Percentiles rank a stretch among this genome's conserved stretches.
Evolutionary conservation across 1,140 invertebrate genomes (phyloP).

Genomic region (Centruroides sculpturatus): DNA sequence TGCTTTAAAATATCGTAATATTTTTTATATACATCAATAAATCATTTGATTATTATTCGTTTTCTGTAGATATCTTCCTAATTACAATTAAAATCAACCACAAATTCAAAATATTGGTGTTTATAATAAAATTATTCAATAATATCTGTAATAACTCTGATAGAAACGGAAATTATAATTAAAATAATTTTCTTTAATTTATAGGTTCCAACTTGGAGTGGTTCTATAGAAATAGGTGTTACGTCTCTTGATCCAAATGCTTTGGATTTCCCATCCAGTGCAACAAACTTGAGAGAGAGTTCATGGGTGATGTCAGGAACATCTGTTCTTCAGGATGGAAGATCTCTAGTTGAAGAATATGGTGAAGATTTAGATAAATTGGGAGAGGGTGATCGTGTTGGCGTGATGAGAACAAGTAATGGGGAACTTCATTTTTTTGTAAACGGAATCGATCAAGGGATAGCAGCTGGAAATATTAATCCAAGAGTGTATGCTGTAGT

Average conservation of each 20-base stretch:
- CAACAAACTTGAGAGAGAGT: constrained; percentile 62
- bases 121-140: too few species aligned
- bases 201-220: constrained; percentile 67
- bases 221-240: constrained; percentile 81
- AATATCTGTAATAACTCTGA: too few species aligned
- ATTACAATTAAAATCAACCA: too few species aligned
- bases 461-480: constrained; percentile 50
- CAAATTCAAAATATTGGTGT: too few species aligned
- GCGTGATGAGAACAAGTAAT: constrained; percentile 63
- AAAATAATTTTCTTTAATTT: constrained; percentile 1
- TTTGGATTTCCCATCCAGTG: constrained; percentile 63
- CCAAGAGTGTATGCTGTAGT: constrained; percentile 53
- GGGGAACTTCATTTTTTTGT: constrained; percentile 76
- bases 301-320: constrained; percentile 83
- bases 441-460: constrained; percentile 73
- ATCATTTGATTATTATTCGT: too few species aligned
- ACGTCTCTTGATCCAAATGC: constrained; percentile 66
- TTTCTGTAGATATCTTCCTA: too few species aligned
- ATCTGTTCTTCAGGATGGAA: constrained; percentile 67
- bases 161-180: too few species aligned
- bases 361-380: constrained; percentile 65
- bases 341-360: constrained; percentile 61
- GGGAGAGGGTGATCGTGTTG: constrained; percentile 67
- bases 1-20: too few species aligned
- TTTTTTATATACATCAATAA: too few species aligned